Evolutionary conservation across 2,113 vertebrate genomes (phyloP).

Genomic region (Neodontobutis hainanensis): DNA sequence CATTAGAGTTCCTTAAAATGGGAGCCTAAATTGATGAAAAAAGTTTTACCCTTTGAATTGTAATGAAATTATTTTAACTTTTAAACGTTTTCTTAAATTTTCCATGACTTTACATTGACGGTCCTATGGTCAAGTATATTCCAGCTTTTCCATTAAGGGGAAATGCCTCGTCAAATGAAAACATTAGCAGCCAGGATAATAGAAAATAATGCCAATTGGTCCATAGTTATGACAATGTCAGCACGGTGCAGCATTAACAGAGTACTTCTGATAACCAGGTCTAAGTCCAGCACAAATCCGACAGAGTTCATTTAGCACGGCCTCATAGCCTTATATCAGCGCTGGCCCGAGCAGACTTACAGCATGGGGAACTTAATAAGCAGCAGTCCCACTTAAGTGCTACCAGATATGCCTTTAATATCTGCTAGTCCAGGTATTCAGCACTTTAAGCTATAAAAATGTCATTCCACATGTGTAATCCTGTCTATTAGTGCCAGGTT

Average conservation of each 20-base stretch:
- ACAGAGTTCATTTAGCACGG: constrained; percentile 71
- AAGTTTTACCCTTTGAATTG: too few species aligned
- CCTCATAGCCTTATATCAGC: constrained; percentile 69
- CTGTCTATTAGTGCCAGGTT: constrained; percentile 78
- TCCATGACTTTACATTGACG: too few species aligned
- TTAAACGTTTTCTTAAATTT: too few species aligned
- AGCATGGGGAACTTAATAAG: constrained; percentile 77
- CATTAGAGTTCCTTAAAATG: too few species aligned
- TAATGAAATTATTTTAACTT: too few species aligned
- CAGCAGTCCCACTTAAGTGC: constrained; percentile 78
- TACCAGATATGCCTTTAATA: constrained; percentile 78
- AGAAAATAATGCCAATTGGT: constrained; percentile 62
- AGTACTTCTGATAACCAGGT: constrained; percentile 73
- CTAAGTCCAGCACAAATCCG: constrained; percentile 83
- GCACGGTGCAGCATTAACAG: constrained; percentile 55
- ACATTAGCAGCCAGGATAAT: constrained; percentile 61
- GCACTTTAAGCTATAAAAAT: constrained; percentile 75
- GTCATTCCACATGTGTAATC: constrained; percentile 79
- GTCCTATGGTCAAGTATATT: neutral
- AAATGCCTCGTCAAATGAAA: constrained; percentile 49
- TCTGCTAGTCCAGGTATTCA: constrained; percentile 74
- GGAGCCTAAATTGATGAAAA: too few species aligned
- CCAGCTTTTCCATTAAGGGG: constrained; percentile 15
- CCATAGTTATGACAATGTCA: constrained; percentile 61
- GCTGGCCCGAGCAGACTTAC: constrained; percentile 68